Base-by-base conservation (phyloP, 92 coral and sea anemone species). In the Meandrina meandrites region DNA sequence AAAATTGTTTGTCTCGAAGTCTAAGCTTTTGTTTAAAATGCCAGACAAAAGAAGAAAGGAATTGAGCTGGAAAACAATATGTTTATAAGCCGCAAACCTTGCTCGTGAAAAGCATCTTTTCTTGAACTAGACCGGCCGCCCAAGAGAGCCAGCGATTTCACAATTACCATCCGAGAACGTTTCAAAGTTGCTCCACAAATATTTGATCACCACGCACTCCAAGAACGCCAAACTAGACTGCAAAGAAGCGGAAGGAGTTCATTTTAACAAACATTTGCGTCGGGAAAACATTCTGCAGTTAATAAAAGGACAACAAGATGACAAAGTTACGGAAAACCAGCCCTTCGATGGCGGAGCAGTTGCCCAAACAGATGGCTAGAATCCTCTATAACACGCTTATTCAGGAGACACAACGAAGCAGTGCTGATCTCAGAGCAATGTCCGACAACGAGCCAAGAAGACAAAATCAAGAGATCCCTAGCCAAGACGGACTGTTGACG, bases 291-390 rank as follows among this genome's bases (percentile, higher is more conserved):
- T n/a, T 64, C 32, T n/a, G n/a, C n/a, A n/a, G n/a, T n/a, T n/a
- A n/a, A n/a, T n/a, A 12, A 1, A 5, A 7, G 12, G 4, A 5
- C 28, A 18, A 9, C 69, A 79, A 71, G 1, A 83, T 83, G 86
- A 83, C 86, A 2, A 70, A 70, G 50, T 50, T 31, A 47, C 78
- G 67, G 19, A 82, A 82, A 51, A 30, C 66, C 10, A 31, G 64
- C 17, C 48, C 62, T 68, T 31, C 86, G 0, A 53, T 50, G 1
- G 48, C 78, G 8, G 70, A 83, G 5, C 86, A 50, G 22, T 21
- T 83, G 19, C 67, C 86, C 7, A 83, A 70, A 35, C 64, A 83
- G 69, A 83, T 83, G 86, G 79, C 53, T 3, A 51, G 79, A 70
- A 71, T 83, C 24, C 78, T 82, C 17, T 82, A 31, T 42, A 34